Conservation (phyloP, 2,888 invertebrate genomes). For the Oscheius sp. region DNA sequence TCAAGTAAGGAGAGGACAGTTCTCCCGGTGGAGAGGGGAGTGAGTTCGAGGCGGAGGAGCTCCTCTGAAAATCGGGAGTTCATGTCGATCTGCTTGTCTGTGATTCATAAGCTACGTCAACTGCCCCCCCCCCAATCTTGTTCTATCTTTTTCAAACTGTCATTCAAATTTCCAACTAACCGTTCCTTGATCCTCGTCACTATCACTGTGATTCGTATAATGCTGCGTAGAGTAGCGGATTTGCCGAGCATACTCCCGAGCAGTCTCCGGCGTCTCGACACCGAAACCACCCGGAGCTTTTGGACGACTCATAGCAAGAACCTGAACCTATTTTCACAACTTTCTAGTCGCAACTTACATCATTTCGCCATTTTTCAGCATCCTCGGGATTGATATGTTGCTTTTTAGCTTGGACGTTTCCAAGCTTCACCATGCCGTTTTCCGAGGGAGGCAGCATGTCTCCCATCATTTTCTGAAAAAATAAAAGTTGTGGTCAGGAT, state of each 20-base stretch:
- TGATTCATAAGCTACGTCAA: too few relatives aligned
- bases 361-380: conserved; percentile 37
- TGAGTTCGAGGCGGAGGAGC: conserved; percentile 23
- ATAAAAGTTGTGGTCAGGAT: background rate
- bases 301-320: conserved; percentile 35
- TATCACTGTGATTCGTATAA: conserved; percentile 22
- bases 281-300: background rate
- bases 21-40: conserved; percentile 27
- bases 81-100: too few relatives aligned
- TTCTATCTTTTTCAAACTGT: too few relatives aligned
- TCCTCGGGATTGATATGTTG: conserved; percentile 34
- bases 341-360: conserved; percentile 21
- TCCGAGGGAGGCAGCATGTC: conserved; percentile 31
- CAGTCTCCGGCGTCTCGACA: conserved; percentile 15
- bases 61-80: conserved; percentile 15
- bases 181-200: conserved; percentile 26
- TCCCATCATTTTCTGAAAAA: conserved; percentile 36
- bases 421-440: conserved; percentile 40
- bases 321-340: conserved; percentile 18
- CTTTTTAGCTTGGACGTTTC: background rate
- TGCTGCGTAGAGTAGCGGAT: background rate
- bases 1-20: conserved; percentile 19
- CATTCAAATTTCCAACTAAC: background rate
- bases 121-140: too few relatives aligned
- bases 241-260: conserved; percentile 27